These are phyloP conservation scores for Apostichopus parvimensis DNA, from an alignment of 35 echinoderm and acorn worm species.

Conservation along the genomic window DNA sequence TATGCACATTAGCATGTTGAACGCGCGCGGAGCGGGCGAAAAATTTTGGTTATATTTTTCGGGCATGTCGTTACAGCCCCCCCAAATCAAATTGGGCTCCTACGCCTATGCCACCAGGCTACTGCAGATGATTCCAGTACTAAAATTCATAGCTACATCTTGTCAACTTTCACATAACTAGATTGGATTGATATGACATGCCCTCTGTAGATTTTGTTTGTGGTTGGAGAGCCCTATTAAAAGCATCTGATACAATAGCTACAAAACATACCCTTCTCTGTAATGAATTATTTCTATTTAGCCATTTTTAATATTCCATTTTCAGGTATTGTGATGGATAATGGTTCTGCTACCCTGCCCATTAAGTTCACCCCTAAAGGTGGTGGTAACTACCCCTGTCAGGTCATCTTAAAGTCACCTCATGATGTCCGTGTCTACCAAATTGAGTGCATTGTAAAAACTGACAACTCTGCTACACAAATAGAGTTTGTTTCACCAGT, in stretches of 20 bases:
- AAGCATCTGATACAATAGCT: too few relatives aligned
- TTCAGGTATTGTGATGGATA: constrained; percentile 86
- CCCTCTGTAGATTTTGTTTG: too few relatives aligned
- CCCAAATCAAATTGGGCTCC: too few relatives aligned
- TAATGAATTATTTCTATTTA: neutral
- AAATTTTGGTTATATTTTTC: too few relatives aligned
- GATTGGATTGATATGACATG: too few relatives aligned
- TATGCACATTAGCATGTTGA: too few relatives aligned
- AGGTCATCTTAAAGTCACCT: constrained; percentile 70
- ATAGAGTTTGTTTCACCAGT: constrained; percentile 96
- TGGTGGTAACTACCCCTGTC: constrained; percentile 92
- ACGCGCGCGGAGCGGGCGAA: too few relatives aligned
- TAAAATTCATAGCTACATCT: too few relatives aligned
- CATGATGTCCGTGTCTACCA: constrained; percentile 88
- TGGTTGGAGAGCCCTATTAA: too few relatives aligned
- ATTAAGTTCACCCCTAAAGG: constrained; percentile 90
- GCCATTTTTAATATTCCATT: neutral
- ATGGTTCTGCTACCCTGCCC: constrained; percentile 63
- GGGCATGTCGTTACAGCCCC: accelerated
- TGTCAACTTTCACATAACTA: too few relatives aligned
- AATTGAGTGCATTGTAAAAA: constrained; percentile 89
- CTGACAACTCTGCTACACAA: constrained; percentile 86
- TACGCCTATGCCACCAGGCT: too few relatives aligned
- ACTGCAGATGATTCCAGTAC: too few relatives aligned
- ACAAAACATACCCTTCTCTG: neutral